Evolutionary conservation across 2,888 invertebrate genomes (phyloP), one percentile per base, ranked within the genome.

Genomic region (Cheilosia pagana): DNA sequence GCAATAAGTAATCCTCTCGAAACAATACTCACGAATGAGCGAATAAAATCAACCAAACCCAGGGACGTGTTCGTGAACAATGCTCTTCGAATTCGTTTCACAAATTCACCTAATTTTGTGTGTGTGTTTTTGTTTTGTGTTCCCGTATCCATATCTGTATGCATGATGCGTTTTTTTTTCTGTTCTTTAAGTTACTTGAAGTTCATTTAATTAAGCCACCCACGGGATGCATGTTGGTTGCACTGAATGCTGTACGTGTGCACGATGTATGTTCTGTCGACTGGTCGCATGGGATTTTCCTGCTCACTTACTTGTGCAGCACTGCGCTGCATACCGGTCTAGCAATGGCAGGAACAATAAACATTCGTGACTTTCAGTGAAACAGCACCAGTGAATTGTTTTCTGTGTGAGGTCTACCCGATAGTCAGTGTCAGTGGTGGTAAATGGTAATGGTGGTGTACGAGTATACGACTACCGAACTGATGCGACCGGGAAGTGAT

Each of bases 171-270:
- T 19, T 10, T 65, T 52, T n/a, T 70, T 60, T 41, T 62, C 21
- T 45, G 43, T 43, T 23, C 68, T 43, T 62, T 53, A 45, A 63
- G 79, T 75, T 65, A 70, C 75, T 85, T 75, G 79, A 75, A 81
- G 68, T 85, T 81, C 67, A 81, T 85, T 81, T 85, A 81, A 85
- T 85, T 81, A 75, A 71, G 48, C 81, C 85, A 81, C 85, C 81
- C 81, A 81, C 60, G 53, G 65, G 75, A 65, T 60, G 78, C 50
- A 45, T 45, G 60, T 45, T 74, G 45, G 48, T 50, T 67, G 59
- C 67, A 65, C 35, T 50, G 41, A 12, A 57, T 62, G 45, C 39
- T 53, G 55, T 63, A 65, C 53, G 21, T 25, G 65, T 59, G 28
- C 21, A 48, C 12, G 63, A 39, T 72, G 53, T 53, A 59, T 43